Base-by-base conservation (phyloP, 2,113 vertebrate species). In the Muscicapa adusta region DNA sequence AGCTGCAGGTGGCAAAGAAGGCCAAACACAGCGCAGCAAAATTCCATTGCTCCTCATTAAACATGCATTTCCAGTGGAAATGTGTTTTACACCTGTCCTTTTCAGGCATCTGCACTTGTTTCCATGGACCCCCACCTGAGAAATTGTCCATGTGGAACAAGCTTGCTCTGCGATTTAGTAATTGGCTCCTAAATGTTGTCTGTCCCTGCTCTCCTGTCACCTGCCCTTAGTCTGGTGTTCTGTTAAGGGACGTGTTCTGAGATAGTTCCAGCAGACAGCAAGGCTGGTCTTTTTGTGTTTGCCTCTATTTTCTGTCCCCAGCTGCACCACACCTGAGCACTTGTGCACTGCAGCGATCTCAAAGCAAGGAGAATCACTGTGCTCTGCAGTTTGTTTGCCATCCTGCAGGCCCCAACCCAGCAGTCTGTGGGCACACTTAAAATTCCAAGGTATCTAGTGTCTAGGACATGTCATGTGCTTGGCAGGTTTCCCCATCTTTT, bases 1-100 rank as follows among this genome's bases (percentile, higher is more conserved):
- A 96, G 80, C 94, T 75, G 54, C 89, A 88, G 87, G 93, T 96
- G 87, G 79, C 78, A 93, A 79, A 88, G 88, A 66, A 74, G 47
- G 72, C 75, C 82, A 80, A 89, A 65, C 53, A 5, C 9, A 4
- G 10, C 3, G 18, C 68, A 86, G 67, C 45, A 85, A 42, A 86
- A 92, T 89, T 70, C 70, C 97, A 90, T 85, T 40, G 47, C 65
- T 91, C 3, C 48, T 95, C 75, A 14, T 94, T 91, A 91, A 94
- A 82, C 76, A 53, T 51, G 4, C 62, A n/a, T 94, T 97, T 91
- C 73, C 33, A n/a, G 57, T 81, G 77, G 63, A 95, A 92, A 96
- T 92, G 71, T 85, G 3, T 95, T 95, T 96, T 92, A 91, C 58
- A 9, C 43, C 73, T 92, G 79, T 84, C 38, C 58, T 51, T 91